Base-by-base conservation (phyloP, 2,797 vertebrate genomes). In the Xenopus petersii region DNA sequence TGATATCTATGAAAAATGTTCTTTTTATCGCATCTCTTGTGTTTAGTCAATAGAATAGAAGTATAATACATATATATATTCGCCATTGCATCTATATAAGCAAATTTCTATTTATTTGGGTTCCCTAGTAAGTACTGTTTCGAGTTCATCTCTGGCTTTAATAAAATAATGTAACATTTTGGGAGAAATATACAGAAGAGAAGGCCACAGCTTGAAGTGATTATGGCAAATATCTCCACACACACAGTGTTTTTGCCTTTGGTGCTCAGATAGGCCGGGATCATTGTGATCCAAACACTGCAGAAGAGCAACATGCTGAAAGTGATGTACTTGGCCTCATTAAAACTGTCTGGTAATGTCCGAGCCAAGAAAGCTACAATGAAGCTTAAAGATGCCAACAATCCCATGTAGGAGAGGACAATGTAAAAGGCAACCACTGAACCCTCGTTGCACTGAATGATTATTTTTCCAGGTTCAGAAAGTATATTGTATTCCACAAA, bases 311-410 rank as follows among this genome's bases (percentile, higher is more conserved):
- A 11, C 71, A 74, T 79, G 62, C 71, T 74, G 67, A 79, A 79
- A 10, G 71, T 74, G 55, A 74, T 74, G 6, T 68, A 74, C 13
- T 79, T 79, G 54, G 71, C 76, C 54, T 79, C 71, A 74, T 74
- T 79, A 26, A 79, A 79, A 26, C 12, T 74, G 30, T 79, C 76
- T 36, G 71, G 76, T 42, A 79, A 63, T 2, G 30, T 66, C 49
- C 71, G 62, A 54, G 49, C 49, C 16, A 55, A 13, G 33, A 73
- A 73, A 66, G 71, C 71, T n/a, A 46, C 62, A 33, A 51, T 47
- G 12, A 70, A 70, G 4, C 56, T 70, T 12, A 42, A 10, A 4
- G 26, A 8, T 42, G 68, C 58, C 17, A 70, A 36, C 11, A 70
- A 26, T 46, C 68, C 68, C 58, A 70, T 12, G 68, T 70, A 70